These are phyloP conservation scores for Doris montereyensis DNA, from an alignment of 2,888 invertebrate species.

Conservation along the genomic window DNA sequence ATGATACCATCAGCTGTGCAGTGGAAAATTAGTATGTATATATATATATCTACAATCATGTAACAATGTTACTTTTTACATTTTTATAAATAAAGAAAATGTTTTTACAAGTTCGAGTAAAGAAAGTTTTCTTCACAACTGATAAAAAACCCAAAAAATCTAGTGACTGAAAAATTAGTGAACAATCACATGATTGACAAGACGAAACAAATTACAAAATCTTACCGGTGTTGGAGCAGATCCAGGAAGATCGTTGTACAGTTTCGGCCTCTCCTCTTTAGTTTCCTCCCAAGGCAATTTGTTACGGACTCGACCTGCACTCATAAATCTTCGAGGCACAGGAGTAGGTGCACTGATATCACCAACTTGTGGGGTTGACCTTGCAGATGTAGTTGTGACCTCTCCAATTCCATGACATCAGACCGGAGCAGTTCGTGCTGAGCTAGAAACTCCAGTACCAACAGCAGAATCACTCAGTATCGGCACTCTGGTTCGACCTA, in stretches of 20 bases:
- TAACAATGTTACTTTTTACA: too few relatives aligned
- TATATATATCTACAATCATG: too few relatives aligned
- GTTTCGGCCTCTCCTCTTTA: conserved; percentile 48
- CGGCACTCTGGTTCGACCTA: conserved; percentile 75
- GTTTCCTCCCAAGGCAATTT: conserved; percentile 71
- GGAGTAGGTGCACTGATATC: conserved; percentile 48
- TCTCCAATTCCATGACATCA: conserved; percentile 62
- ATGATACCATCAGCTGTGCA: too few relatives aligned
- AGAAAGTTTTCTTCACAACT: too few relatives aligned
- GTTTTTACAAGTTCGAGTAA: too few relatives aligned
- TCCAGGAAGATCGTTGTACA: conserved; percentile 45
- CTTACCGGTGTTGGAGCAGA: conserved; percentile 49
- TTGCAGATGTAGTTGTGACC: conserved; percentile 59
- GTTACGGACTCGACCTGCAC: conserved; percentile 67
- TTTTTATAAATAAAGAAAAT: too few relatives aligned
- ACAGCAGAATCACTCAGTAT: conserved; percentile 83
- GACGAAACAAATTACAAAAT: not conserved
- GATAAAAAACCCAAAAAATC: not conserved
- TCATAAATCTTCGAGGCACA: conserved; percentile 62
- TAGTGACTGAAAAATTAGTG: not conserved
- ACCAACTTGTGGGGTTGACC: conserved; percentile 54
- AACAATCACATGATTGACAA: not conserved
- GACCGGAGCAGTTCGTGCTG: conserved; percentile 59
- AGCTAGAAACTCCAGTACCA: conserved; percentile 62
- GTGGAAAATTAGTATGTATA: too few relatives aligned